Conservation (phyloP, 1,140 invertebrate species). For the Uloborus diversus region DNA sequence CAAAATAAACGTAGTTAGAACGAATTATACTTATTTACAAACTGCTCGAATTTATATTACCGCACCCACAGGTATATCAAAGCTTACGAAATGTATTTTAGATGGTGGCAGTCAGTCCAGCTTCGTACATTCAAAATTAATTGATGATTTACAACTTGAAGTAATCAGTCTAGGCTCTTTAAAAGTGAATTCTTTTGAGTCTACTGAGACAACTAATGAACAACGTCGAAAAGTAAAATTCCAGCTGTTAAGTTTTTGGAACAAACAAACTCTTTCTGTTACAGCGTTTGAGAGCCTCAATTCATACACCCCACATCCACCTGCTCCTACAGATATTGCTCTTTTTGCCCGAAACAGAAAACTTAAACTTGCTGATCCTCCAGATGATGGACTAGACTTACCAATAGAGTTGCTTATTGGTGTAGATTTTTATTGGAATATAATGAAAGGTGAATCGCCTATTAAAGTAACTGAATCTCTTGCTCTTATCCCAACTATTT, state of each 20-base stretch:
- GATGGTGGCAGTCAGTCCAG: conserved; percentile 16
- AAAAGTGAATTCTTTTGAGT: conserved; percentile 15
- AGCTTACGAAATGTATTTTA: conserved; percentile 22
- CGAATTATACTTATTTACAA: conserved; percentile 10
- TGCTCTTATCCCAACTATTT: conserved; percentile 5
- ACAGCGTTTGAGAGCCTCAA: too few species aligned
- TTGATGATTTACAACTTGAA: neutral
- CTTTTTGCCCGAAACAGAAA: neutral
- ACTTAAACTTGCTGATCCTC: too few species aligned
- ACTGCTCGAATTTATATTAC: conserved; percentile 20
- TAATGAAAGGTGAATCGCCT: conserved; percentile 5
- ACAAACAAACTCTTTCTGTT: too few species aligned
- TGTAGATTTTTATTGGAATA: too few species aligned
- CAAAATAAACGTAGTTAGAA: neutral
- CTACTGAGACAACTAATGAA: neutral
- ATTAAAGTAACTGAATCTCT: conserved; percentile 13
- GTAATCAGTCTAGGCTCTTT: neutral
- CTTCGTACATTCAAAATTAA: conserved; percentile 9
- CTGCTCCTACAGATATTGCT: too few species aligned
- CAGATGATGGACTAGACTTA: too few species aligned
- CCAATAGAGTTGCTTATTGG: too few species aligned
- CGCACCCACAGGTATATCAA: conserved; percentile 17
- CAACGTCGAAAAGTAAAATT: conserved; percentile 9
- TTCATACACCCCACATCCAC: too few species aligned
- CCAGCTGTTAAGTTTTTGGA: conserved; percentile 7